phyloP scores from a whole-genome alignment of 1,140 invertebrate genomes.

The Pseudomyrmex concolor region DNA sequence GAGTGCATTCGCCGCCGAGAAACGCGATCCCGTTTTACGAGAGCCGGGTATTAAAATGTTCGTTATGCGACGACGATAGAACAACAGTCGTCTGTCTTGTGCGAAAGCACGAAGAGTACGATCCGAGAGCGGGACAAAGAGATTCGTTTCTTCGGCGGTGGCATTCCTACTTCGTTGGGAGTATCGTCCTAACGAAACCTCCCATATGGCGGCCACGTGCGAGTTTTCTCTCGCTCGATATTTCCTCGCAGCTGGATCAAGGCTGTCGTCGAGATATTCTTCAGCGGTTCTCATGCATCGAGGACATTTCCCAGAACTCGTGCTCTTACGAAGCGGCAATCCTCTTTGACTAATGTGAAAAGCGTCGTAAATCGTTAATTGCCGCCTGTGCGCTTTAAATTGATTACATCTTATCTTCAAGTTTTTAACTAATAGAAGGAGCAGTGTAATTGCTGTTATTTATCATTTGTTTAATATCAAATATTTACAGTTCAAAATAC shows the following conservation, averaged over 20 bases:
- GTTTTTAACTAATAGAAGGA: background rate
- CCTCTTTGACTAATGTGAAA: background rate
- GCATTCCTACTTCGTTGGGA: conserved; percentile 69
- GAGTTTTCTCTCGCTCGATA: conserved; percentile 9
- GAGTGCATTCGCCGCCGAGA: background rate
- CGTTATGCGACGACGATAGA: conserved; percentile 46
- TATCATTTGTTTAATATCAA: background rate
- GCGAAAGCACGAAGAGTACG: background rate
- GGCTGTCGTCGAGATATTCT: conserved; percentile 43
- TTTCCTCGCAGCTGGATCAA: conserved; percentile 53
- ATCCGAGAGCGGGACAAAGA: conserved; percentile 45
- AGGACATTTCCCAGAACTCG: background rate
- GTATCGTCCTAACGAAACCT: conserved; percentile 68
- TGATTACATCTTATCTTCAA: background rate
- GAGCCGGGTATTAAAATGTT: conserved; percentile 19
- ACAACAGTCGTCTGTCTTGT: conserved; percentile 42
- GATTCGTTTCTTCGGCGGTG: conserved; percentile 51
- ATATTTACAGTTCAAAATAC: too few species aligned
- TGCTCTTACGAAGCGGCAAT: background rate
- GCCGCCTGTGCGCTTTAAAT: conserved; percentile 2
- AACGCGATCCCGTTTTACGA: conserved; percentile 28
- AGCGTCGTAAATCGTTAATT: conserved; percentile 23
- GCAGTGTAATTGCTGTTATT: background rate
- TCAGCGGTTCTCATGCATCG: conserved; percentile 69
- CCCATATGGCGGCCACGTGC: conserved; percentile 76